A percentile compares a stretch with the other conserved stretches of the same genome.
Evolutionary conservation across 2,113 vertebrate genomes (phyloP).

Genomic region (Anthoscopus minutus): DNA sequence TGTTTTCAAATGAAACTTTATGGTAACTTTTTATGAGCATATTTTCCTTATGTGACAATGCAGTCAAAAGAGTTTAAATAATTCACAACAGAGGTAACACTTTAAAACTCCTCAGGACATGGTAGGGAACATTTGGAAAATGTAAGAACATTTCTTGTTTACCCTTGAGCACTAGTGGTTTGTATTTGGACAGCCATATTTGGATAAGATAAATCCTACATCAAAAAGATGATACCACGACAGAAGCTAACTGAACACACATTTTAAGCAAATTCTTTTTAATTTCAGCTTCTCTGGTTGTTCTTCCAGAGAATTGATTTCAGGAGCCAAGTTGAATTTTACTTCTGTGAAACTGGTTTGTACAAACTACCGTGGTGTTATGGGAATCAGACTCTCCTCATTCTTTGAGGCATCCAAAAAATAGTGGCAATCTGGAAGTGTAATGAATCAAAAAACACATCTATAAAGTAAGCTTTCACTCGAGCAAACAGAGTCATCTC

Average conservation of each 20-base stretch:
- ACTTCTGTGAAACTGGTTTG: not conserved
- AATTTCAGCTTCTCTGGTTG: not conserved
- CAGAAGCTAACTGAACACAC: not conserved
- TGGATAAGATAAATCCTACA: not conserved
- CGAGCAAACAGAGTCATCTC: not conserved
- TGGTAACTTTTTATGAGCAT: not conserved
- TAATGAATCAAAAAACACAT: slow-evolving; percentile 4
- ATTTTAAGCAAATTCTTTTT: not conserved
- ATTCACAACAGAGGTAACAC: not conserved
- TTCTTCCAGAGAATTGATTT: not conserved
- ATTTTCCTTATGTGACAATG: not conserved
- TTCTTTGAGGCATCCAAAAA: slow-evolving; percentile 27
- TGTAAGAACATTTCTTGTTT: not conserved
- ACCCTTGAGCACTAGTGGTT: not conserved
- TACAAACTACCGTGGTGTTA: not conserved
- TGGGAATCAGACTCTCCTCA: not conserved
- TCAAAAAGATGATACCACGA: not conserved
- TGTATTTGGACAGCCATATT: not conserved
- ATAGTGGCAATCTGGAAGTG: slow-evolving; percentile 22
- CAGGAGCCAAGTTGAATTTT: not conserved
- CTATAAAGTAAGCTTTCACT: slow-evolving; percentile 14
- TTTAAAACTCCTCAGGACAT: not conserved
- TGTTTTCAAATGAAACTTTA: not conserved
- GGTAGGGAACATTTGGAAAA: not conserved
- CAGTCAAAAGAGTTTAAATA: not conserved